Evolutionary conservation across 2,797 vertebrate genomes (phyloP).

Genomic region (Lutjanus argentimaculatus): DNA sequence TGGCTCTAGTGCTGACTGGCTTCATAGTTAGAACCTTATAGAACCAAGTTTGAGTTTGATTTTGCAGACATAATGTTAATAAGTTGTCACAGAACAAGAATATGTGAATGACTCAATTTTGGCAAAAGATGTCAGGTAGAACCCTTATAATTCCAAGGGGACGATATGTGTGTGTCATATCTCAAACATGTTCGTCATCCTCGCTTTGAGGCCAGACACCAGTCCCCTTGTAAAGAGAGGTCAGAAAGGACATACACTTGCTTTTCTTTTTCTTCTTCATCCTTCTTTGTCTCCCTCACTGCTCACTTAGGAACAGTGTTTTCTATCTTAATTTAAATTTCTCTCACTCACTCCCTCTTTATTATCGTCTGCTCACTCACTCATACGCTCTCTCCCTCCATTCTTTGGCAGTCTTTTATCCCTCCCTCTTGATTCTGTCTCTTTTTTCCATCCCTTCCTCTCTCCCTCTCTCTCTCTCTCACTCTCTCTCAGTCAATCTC

Average conservation of each 20-base stretch:
- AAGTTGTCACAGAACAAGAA: no score
- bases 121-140: no score
- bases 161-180: not conserved
- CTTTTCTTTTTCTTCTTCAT: slow-evolving; percentile 35
- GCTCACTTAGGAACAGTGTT: slow-evolving; percentile 56
- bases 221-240: slow-evolving; percentile 15
- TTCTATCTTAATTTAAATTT: slow-evolving; percentile 72
- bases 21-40: no score
- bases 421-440: slow-evolving; percentile 35
- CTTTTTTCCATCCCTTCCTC: not conserved
- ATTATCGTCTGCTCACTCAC: slow-evolving; percentile 48
- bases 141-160: no score
- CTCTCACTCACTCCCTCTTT: slow-evolving; percentile 45
- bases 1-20: no score
- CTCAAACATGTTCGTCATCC: not conserved
- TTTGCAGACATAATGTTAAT: no score
- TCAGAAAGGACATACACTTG: slow-evolving; percentile 29
- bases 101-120: no score
- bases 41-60: no score
- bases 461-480: not conserved
- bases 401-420: slow-evolving; percentile 53
- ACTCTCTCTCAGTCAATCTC: slow-evolving; percentile 53
- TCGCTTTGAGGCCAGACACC: slow-evolving; percentile 6
- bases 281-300: slow-evolving; percentile 48
- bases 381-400: slow-evolving; percentile 3